These are phyloP conservation scores for Scolopax rusticola DNA, from an alignment of 2,797 vertebrate species.

Conservation along the genomic window DNA sequence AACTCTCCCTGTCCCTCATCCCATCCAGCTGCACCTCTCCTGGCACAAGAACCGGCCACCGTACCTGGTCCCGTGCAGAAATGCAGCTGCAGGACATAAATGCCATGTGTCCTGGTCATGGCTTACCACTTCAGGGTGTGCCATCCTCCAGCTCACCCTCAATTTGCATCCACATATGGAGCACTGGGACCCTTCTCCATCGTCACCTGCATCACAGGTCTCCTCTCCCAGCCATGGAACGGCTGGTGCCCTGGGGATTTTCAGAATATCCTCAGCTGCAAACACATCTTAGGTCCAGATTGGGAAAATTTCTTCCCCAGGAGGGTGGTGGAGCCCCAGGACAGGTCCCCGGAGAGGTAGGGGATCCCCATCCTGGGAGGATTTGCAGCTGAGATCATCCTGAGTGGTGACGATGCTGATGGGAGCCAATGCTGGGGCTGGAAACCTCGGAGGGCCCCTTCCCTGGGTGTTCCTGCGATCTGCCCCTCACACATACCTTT, in stretches of 20 bases:
- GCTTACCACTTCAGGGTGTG: too few species aligned
- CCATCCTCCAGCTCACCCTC: background rate
- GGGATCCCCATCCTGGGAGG: background rate
- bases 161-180: background rate
- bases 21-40: background rate
- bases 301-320: background rate
- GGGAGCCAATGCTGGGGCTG: fast-evolving
- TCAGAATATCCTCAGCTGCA: background rate
- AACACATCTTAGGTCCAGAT: background rate
- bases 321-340: background rate
- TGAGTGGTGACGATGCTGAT: fast-evolving
- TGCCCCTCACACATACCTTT: slow-evolving; percentile 52
- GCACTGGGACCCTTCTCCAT: background rate
- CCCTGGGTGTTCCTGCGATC: background rate
- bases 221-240: background rate
- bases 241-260: background rate
- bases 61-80: background rate
- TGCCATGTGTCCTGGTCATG: background rate
- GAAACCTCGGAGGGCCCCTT: background rate
- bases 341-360: background rate
- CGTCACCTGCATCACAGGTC: fast-evolving
- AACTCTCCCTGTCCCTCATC: background rate
- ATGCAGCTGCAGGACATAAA: background rate
- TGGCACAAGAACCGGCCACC: fast-evolving
- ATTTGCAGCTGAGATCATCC: background rate